Conservation (phyloP, 64 coral and sea anemone species). For the Pachyseris speciosa region DNA sequence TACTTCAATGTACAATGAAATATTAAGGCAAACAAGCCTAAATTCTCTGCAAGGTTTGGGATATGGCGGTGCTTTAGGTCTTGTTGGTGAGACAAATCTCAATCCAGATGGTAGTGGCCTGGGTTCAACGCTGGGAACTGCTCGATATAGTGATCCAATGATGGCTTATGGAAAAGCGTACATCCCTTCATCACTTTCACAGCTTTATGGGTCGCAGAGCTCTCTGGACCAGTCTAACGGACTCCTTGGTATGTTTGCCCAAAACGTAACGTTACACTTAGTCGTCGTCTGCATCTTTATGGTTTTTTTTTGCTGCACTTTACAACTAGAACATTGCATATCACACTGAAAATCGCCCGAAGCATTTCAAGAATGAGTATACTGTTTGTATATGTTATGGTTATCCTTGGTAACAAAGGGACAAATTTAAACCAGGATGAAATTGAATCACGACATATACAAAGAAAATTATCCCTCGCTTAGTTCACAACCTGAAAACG, state of each 20-base stretch:
- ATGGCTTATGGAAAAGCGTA: slow-evolving; percentile 1
- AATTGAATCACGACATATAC: too few species aligned
- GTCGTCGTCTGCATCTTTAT: too few species aligned
- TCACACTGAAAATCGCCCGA: too few species aligned
- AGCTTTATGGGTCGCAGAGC: background rate
- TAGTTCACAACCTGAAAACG: too few species aligned
- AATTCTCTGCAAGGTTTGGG: background rate
- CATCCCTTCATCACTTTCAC: slow-evolving; percentile 16
- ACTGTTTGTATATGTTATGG: too few species aligned
- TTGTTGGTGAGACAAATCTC: background rate
- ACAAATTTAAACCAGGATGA: too few species aligned
- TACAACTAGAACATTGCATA: too few species aligned
- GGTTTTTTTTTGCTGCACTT: background rate
- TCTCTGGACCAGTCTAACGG: background rate
- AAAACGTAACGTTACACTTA: background rate
- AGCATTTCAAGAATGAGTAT: too few species aligned
- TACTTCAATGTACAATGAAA: slow-evolving; percentile 36
- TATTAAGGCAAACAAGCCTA: slow-evolving; percentile 46
- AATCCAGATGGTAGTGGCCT: slow-evolving; percentile 11
- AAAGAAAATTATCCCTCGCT: too few species aligned
- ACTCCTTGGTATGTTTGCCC: slow-evolving; percentile 13
- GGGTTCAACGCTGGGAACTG: slow-evolving; percentile 13
- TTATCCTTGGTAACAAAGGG: too few species aligned
- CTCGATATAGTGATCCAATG: background rate
- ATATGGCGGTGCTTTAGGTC: background rate